Base-by-base conservation (phyloP, 2,797 vertebrate species). In the Pseudochaenichthys georgianus region DNA sequence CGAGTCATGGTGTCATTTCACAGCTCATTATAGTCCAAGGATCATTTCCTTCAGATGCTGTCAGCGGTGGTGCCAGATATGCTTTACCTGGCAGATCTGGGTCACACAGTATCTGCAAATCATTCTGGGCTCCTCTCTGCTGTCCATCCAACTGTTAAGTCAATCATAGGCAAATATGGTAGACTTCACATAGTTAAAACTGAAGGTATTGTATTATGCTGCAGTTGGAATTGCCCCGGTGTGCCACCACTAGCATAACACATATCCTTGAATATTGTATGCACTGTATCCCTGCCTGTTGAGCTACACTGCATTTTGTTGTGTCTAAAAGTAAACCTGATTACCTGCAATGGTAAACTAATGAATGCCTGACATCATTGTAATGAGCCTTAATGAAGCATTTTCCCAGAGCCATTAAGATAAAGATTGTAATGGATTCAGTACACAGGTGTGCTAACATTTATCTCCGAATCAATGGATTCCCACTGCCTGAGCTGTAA, bases 331-430 rank as follows among this genome's bases (percentile, higher is more conserved):
- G 74, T 85, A 75, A 86, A 86, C 80, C 77, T 80, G 76, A 82
- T 78, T 84, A 45, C 77, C 63, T 68, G 81, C 78, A 80, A 75
- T 65, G 75, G 83, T 88, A 86, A 90, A 87, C 87, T 84, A 88
- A 91, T 92, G 88, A 93, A 86, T 87, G 73, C 88, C 69, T 82
- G 81, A 85, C 86, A 91, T 91, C 85, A 93, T 84, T 91, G 73
- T 92, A 92, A 93, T 92, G 87, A 92, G 77, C 76, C 82, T 88
- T 93, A 93, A 94, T 94, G 90, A 94, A 87, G 87, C 87, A 90
- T 90, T 90, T 87, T 91, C 87, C 81, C 83, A 86, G 77, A 88
- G 90, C 87, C 84, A 92, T 93, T 93, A 88, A 84, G 91, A 92
- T 88, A 84, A 89, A 87, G 83, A 88, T 81, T 80, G 71, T 92